phyloP scores from a whole-genome alignment of 2,888 invertebrate genomes.

The Prosapia bicincta region DNA sequence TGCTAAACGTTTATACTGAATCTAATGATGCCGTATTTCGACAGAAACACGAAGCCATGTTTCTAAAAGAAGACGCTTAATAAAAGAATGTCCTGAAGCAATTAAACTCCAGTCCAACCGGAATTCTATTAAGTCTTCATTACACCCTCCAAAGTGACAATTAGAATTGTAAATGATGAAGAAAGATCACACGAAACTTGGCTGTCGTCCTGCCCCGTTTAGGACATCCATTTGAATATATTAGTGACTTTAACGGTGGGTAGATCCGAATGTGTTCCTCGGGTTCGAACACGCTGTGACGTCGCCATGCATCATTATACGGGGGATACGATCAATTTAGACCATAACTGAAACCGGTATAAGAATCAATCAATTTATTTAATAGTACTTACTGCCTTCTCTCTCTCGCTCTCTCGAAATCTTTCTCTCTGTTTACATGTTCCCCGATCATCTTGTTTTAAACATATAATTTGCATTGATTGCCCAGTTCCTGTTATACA shows the following conservation, averaged over 20 bases:
- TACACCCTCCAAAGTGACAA: not conserved
- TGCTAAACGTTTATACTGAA: too few relatives aligned
- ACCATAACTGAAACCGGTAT: not conserved
- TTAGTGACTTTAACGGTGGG: not conserved
- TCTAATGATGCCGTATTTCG: too few relatives aligned
- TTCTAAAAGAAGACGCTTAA: too few relatives aligned
- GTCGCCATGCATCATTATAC: not conserved
- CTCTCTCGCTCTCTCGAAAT: not conserved
- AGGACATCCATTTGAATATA: not conserved
- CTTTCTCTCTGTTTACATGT: not conserved
- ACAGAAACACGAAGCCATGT: too few relatives aligned
- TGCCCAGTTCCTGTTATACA: not conserved
- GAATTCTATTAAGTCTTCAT: not conserved
- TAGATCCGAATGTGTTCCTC: not conserved
- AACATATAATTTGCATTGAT: not conserved
- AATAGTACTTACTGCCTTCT: not conserved
- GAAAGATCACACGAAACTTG: not conserved
- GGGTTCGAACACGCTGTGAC: not conserved
- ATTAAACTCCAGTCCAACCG: not conserved
- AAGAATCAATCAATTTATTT: conserved; percentile 2
- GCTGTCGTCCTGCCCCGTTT: not conserved
- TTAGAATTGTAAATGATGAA: not conserved
- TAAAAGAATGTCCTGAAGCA: too few relatives aligned
- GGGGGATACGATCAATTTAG: not conserved
- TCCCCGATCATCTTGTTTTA: not conserved